phyloP scores from a whole-genome alignment of 2,797 vertebrate species.

The Scomberomorus guttatus region DNA sequence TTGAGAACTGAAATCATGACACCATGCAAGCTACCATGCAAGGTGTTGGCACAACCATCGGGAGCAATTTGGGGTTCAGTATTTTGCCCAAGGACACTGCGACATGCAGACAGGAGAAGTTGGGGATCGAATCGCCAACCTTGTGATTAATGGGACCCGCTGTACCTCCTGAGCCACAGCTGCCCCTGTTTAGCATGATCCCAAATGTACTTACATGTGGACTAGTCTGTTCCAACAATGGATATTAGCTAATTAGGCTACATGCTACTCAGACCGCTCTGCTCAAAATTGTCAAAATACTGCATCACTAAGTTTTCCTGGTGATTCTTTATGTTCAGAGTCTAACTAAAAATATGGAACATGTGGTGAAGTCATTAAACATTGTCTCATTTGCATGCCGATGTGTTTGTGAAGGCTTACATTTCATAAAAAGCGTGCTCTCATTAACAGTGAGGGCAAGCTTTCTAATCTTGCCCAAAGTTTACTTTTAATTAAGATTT shows the following conservation, averaged over 20 bases:
- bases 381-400: constrained; percentile 66
- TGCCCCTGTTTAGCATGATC: not conserved
- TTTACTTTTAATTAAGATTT: constrained; percentile 84
- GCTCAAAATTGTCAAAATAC: constrained; percentile 21
- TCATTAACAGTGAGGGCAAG: constrained; percentile 72
- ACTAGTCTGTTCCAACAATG: not conserved
- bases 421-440: constrained; percentile 73
- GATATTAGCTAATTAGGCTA: constrained; percentile 8
- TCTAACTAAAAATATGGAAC: constrained; percentile 53
- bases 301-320: not conserved
- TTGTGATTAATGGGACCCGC: too few relatives aligned
- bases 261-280: not conserved
- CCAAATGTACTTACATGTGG: not conserved
- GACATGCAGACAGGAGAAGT: too few relatives aligned
- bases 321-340: constrained; percentile 24
- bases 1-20: too few relatives aligned
- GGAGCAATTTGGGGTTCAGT: too few relatives aligned
- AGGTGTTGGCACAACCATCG: too few relatives aligned
- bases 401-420: constrained; percentile 70
- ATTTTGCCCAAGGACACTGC: too few relatives aligned
- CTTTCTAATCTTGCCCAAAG: constrained; percentile 78
- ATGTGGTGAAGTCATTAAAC: constrained; percentile 55
- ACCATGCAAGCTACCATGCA: too few relatives aligned
- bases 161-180: too few relatives aligned
- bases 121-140: too few relatives aligned